phyloP scores from a whole-genome alignment of 2,797 vertebrate species.

The Kryptopterus vitreolus region DNA sequence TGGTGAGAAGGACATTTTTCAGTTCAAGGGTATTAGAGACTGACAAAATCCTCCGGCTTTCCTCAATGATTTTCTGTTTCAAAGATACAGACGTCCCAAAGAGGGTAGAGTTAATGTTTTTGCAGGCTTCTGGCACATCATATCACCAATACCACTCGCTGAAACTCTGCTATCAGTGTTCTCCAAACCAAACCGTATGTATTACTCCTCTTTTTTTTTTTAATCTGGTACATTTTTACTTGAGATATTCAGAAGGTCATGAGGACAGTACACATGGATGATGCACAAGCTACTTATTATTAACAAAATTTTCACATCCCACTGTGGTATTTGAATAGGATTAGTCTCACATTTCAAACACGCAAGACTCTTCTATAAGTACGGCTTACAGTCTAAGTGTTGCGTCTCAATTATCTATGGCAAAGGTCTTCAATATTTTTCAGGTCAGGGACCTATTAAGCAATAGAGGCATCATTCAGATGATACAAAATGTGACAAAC shows the following conservation, averaged over 20 bases:
- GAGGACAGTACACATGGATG: background rate
- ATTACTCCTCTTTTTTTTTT: background rate
- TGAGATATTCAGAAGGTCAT: background rate
- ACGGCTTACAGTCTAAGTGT: background rate
- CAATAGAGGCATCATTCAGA: too few species aligned
- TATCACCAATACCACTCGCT: background rate
- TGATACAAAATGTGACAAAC: too few species aligned
- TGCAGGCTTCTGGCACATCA: constrained; percentile 3
- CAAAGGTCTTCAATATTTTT: too few species aligned
- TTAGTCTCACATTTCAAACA: background rate
- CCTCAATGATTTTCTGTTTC: background rate
- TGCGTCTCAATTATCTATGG: background rate
- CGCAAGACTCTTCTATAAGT: background rate
- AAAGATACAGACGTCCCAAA: constrained; percentile 7
- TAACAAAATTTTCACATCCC: background rate
- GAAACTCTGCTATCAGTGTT: constrained; percentile 2
- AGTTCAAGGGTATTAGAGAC: constrained; percentile 10
- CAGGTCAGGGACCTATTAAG: too few species aligned
- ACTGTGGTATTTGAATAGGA: background rate
- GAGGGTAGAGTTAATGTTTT: background rate
- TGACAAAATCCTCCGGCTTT: constrained; percentile 7
- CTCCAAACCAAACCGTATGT: background rate
- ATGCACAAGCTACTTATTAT: background rate
- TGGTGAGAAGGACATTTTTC: background rate
- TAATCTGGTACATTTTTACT: background rate